Evolutionary conservation across 2,888 invertebrate species (phyloP).

Genomic region (Rutpela maculata): DNA sequence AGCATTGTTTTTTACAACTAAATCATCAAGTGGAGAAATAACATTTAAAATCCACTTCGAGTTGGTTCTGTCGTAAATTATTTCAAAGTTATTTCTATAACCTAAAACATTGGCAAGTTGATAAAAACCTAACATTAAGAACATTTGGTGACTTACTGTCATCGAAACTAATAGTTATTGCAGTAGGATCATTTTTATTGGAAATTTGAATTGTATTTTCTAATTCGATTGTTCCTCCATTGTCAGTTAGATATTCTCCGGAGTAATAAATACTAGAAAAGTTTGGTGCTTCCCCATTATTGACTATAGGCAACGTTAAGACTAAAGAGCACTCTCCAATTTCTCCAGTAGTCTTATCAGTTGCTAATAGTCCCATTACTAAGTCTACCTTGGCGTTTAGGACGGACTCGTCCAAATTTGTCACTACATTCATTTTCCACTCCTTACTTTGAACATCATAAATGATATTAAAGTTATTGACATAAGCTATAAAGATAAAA

Average conservation of each 20-base stretch:
- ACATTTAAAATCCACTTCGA: slow-evolving; percentile 42
- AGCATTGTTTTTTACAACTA: slow-evolving; percentile 37
- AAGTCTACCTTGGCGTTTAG: slow-evolving; percentile 35
- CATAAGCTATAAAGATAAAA: slow-evolving; percentile 43
- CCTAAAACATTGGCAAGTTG: slow-evolving; percentile 39
- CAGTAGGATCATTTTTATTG: slow-evolving; percentile 18
- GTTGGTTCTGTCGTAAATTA: slow-evolving; percentile 30
- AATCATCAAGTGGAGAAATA: slow-evolving; percentile 40
- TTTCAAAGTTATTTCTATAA: slow-evolving; percentile 46
- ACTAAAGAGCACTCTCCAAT: slow-evolving; percentile 35
- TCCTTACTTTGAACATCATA: slow-evolving; percentile 8
- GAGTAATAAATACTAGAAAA: slow-evolving; percentile 39
- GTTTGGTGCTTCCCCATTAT: slow-evolving; percentile 44
- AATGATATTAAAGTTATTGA: slow-evolving; percentile 40
- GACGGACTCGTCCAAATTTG: slow-evolving; percentile 35
- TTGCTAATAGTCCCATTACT: slow-evolving; percentile 38
- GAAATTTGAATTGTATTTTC: slow-evolving; percentile 15
- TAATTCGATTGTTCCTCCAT: neutral
- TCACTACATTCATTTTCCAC: slow-evolving; percentile 36
- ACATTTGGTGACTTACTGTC: slow-evolving; percentile 27
- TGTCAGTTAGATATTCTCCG: slow-evolving; percentile 3
- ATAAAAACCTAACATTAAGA: neutral
- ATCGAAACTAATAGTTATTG: slow-evolving; percentile 19
- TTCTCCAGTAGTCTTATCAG: slow-evolving; percentile 21
- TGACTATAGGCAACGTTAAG: slow-evolving; percentile 39